phyloP scores from a whole-genome alignment of 1,140 invertebrate species.

The Caenorhabditis latens region DNA sequence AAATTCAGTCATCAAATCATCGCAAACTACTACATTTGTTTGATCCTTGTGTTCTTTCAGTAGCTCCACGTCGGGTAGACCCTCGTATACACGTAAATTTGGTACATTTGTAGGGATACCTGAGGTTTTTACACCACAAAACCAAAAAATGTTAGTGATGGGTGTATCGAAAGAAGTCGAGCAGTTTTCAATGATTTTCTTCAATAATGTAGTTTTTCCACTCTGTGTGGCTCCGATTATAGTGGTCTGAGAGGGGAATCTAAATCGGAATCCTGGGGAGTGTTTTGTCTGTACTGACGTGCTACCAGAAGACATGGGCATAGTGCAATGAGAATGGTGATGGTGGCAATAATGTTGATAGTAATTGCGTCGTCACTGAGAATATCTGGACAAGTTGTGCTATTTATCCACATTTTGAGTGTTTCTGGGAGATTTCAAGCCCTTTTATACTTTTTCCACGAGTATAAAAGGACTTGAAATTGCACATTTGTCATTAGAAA shows the following conservation, averaged over 20 bases:
- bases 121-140: neutral
- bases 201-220: neutral
- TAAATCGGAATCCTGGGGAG: neutral
- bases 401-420: too few species aligned
- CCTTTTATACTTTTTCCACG: too few species aligned
- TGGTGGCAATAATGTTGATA: neutral
- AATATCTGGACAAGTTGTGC: too few species aligned
- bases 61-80: neutral
- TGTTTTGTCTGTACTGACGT: neutral
- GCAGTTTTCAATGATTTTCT: neutral
- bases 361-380: neutral
- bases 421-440: too few species aligned
- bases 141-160: neutral
- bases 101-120: neutral
- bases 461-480: neutral
- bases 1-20: constrained; percentile 6
- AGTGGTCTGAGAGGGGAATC: neutral
- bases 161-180: neutral
- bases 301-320: neutral
- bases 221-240: neutral
- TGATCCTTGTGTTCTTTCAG: neutral
- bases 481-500: neutral
- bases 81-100: neutral
- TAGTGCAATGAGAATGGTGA: neutral
- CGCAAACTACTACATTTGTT: neutral